phyloP scores from a whole-genome alignment of 2,888 invertebrate genomes.

The Papilio demoleus region DNA sequence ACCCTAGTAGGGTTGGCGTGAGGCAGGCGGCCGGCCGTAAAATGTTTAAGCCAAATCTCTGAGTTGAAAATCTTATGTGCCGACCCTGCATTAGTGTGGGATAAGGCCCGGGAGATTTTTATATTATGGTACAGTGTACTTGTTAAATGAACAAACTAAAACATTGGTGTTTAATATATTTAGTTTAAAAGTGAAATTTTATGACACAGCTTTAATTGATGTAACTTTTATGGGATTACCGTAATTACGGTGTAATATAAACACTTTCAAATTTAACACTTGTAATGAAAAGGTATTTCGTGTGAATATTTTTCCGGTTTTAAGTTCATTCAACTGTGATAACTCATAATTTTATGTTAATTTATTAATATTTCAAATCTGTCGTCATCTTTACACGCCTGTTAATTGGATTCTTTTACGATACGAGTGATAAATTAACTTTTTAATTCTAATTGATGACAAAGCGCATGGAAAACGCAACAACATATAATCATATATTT shows the following conservation, averaged over 20 bases:
- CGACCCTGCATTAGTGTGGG: no score
- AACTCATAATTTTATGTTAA: slow-evolving; percentile 6
- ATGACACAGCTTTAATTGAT: no score
- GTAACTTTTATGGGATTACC: not conserved
- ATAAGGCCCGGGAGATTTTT: no score
- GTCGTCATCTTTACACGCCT: not conserved
- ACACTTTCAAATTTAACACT: slow-evolving; percentile 12
- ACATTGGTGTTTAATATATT: no score
- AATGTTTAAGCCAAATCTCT: no score
- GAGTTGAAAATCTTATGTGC: no score
- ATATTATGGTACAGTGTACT: no score
- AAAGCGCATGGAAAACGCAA: not conserved
- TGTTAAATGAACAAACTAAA: no score
- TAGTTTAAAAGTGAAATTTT: no score
- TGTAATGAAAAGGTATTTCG: not conserved
- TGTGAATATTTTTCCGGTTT: slow-evolving; percentile 5
- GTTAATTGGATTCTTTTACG: slow-evolving; percentile 7
- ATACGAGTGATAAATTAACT: slow-evolving; percentile 7
- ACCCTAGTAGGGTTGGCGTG: no score
- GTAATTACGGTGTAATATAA: not conserved
- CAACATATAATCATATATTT: not conserved
- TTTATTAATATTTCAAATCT: slow-evolving; percentile 1
- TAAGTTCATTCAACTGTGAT: slow-evolving; percentile 18
- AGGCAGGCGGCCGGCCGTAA: no score
- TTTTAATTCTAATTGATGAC: slow-evolving; percentile 21